Conservation (phyloP, 2,888 invertebrate genomes). For the Autographa pulchrina region DNA sequence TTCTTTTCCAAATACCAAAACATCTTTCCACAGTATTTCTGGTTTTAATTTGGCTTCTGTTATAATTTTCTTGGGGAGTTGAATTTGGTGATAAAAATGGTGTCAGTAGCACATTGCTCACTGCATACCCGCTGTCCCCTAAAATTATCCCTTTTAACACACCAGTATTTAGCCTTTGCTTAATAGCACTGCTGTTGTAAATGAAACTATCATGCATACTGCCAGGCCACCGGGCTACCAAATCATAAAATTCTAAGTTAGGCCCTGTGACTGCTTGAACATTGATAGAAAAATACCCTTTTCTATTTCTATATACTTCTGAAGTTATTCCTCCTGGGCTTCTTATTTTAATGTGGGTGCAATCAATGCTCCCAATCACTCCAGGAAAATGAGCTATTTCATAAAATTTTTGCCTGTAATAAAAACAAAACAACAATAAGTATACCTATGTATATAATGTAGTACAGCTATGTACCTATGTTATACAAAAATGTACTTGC, state of each 20-base stretch:
- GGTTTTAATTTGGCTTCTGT: slow-evolving; percentile 47
- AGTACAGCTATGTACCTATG: no score
- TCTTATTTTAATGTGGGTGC: slow-evolving; percentile 57
- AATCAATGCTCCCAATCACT: slow-evolving; percentile 50
- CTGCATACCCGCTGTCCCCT: slow-evolving; percentile 47
- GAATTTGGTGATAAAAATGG: slow-evolving; percentile 21
- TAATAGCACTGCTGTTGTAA: slow-evolving; percentile 28
- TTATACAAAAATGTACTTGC: no score
- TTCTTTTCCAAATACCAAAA: slow-evolving; percentile 47
- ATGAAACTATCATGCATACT: slow-evolving; percentile 48
- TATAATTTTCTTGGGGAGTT: slow-evolving; percentile 33
- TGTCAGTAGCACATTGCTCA: slow-evolving; percentile 36
- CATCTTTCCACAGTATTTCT: slow-evolving; percentile 44
- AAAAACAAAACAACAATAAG: no score
- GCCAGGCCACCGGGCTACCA: slow-evolving; percentile 57
- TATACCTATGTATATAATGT: no score
- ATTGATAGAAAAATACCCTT: slow-evolving; percentile 55
- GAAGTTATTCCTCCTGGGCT: slow-evolving; percentile 49
- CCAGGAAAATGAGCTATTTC: slow-evolving; percentile 43
- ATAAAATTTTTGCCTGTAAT: slow-evolving; percentile 35
- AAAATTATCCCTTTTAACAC: slow-evolving; percentile 30
- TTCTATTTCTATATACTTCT: slow-evolving; percentile 52
- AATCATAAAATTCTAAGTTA: slow-evolving; percentile 53
- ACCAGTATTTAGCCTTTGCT: slow-evolving; percentile 26
- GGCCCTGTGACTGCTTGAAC: slow-evolving; percentile 57